Evolutionary conservation across 1,140 invertebrate genomes (phyloP).

Genomic region (Pachypeltis micranthus): DNA sequence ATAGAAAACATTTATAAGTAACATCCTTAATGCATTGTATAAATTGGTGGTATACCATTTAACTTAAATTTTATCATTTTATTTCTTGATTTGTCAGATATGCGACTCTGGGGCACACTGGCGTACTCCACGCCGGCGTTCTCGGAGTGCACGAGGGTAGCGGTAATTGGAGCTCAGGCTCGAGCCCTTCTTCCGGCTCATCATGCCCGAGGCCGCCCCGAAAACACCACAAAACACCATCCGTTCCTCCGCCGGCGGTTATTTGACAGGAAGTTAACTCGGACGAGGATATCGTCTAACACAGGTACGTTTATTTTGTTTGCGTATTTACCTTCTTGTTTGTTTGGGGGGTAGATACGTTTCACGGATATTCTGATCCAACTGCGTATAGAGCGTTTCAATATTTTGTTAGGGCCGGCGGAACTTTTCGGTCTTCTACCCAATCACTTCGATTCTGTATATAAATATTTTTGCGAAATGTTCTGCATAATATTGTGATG

Average conservation of each 20-base stretch:
- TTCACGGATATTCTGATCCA: no score
- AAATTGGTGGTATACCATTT: no score
- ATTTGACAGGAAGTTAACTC: slow-evolving; percentile 23
- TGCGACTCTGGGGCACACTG: slow-evolving; percentile 2
- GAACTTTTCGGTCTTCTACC: no score
- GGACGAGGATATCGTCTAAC: slow-evolving; percentile 24
- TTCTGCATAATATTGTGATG: no score
- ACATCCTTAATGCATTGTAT: no score
- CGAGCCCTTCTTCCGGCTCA: slow-evolving; percentile 13
- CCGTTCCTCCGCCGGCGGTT: slow-evolving; percentile 10
- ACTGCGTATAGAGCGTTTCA: no score
- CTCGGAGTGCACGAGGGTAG: slow-evolving; percentile 9
- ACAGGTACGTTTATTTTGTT: slow-evolving; percentile 3
- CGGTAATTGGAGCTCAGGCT: slow-evolving; percentile 13
- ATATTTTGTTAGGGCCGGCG: no score
- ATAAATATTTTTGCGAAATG: no score
- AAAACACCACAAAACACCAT: background rate
- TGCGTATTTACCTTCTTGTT: no score
- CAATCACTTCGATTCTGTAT: no score
- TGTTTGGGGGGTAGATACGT: no score
- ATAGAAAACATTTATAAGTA: no score
- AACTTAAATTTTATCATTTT: background rate
- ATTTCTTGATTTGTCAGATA: background rate
- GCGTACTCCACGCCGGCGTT: slow-evolving; percentile 13
- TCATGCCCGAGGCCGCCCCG: slow-evolving; percentile 1